phyloP scores from a whole-genome alignment of 2,888 invertebrate species.

The Acleris emargana region DNA sequence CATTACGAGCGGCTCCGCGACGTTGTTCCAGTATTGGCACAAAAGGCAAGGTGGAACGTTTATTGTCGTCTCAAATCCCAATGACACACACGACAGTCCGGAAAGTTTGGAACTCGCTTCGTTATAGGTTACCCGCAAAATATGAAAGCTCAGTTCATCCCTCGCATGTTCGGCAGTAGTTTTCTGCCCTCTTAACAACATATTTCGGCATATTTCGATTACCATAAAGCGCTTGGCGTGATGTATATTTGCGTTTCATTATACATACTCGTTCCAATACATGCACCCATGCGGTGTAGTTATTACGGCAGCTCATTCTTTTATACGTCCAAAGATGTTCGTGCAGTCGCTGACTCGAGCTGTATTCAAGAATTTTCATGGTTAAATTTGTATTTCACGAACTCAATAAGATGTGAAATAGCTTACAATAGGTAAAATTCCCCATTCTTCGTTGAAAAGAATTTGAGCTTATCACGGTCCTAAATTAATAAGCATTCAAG shows the following conservation, averaged over 20 bases:
- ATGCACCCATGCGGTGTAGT: constrained; percentile 36
- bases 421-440: constrained; percentile 79
- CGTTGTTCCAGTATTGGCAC: constrained; percentile 63
- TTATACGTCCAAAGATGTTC: constrained; percentile 33
- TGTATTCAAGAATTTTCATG: constrained; percentile 40
- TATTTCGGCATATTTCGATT: constrained; percentile 84
- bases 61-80: constrained; percentile 70
- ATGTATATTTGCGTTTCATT: constrained; percentile 76
- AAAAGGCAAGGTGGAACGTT: constrained; percentile 70
- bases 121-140: constrained; percentile 73
- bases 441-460: constrained; percentile 79
- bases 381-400: constrained; percentile 48
- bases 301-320: constrained; percentile 36
- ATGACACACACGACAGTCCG: constrained; percentile 66
- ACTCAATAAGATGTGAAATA: constrained; percentile 76
- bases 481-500: constrained; percentile 84
- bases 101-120: constrained; percentile 68
- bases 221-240: constrained; percentile 82
- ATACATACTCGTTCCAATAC: constrained; percentile 50
- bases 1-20: constrained; percentile 60
- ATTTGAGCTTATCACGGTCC: constrained; percentile 81
- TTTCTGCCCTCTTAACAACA: constrained; percentile 81
- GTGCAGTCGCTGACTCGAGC: constrained; percentile 36
- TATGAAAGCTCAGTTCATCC: constrained; percentile 80
- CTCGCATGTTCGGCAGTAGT: constrained; percentile 80